Conservation (phyloP, 2,797 vertebrate species). For the Oreonectes daqikongensis region DNA sequence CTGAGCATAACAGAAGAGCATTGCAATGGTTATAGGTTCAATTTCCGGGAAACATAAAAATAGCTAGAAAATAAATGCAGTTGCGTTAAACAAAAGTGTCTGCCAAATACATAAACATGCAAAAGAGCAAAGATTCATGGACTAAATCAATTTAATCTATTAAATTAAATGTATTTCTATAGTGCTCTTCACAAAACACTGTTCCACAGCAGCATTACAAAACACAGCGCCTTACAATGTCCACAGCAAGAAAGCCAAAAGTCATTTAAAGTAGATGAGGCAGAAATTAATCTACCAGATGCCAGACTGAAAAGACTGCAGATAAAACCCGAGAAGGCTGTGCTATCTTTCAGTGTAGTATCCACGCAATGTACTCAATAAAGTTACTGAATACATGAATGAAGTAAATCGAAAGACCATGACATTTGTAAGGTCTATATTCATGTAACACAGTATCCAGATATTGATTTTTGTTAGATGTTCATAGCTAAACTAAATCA, state of each 20-base stretch:
- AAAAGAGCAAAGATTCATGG: not conserved
- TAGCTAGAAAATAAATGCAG: not conserved
- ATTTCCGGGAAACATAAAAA: not conserved
- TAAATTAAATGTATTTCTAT: not conserved
- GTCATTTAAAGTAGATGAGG: not conserved
- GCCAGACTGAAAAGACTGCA: not conserved
- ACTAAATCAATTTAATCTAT: not conserved
- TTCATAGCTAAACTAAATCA: slow-evolving; percentile 25
- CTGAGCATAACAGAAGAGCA: too few species aligned
- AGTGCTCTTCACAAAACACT: not conserved
- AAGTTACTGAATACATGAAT: not conserved
- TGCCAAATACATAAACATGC: too few species aligned
- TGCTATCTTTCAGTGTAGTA: not conserved
- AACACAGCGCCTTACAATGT: not conserved
- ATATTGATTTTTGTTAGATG: slow-evolving; percentile 24
- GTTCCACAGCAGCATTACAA: not conserved
- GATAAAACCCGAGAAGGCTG: not conserved
- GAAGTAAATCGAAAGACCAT: not conserved
- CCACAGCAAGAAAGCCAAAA: not conserved
- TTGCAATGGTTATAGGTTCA: too few species aligned
- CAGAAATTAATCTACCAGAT: not conserved
- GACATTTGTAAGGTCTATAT: not conserved
- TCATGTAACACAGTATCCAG: slow-evolving; percentile 25
- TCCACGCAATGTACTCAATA: not conserved
- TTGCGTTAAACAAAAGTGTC: too few species aligned